Evolutionary conservation across 2,797 vertebrate species (phyloP).

Genomic region (Pseudopleuronectes americanus): DNA sequence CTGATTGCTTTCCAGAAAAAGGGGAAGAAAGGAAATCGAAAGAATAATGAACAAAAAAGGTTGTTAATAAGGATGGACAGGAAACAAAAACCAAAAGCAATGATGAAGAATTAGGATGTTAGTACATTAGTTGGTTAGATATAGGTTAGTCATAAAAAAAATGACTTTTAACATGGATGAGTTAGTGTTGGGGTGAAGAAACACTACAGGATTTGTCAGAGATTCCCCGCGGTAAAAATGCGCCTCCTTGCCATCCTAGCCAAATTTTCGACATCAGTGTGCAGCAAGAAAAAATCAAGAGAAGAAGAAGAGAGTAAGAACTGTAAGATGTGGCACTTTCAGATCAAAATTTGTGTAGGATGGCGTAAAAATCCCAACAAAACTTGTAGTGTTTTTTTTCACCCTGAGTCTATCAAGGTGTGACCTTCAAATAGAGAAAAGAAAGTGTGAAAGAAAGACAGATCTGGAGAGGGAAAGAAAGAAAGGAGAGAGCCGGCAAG

Average conservation of each 20-base stretch:
- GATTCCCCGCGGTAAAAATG: conserved; percentile 31
- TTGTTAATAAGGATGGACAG: conserved; percentile 96
- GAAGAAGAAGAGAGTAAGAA: background rate
- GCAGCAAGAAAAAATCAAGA: conserved; percentile 25
- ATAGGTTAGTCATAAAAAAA: conserved; percentile 90
- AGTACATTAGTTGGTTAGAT: conserved; percentile 98
- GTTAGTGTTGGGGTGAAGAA: conserved; percentile 86
- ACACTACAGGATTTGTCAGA: conserved; percentile 68
- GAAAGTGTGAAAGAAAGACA: conserved; percentile 82
- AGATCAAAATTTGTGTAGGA: conserved; percentile 62
- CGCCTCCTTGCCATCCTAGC: conserved; percentile 48
- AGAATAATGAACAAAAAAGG: conserved; percentile 96
- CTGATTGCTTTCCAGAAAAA: conserved; percentile 98
- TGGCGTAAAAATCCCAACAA: conserved; percentile 55
- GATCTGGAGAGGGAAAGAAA: conserved; percentile 75
- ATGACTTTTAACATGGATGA: conserved; percentile 97
- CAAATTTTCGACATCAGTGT: conserved; percentile 61
- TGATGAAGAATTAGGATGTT: conserved; percentile 98
- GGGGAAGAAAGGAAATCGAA: conserved; percentile 99
- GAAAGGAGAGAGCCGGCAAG: conserved; percentile 74
- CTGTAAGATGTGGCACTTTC: conserved; percentile 26
- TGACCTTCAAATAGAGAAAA: conserved; percentile 87
- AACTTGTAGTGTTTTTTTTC: conserved; percentile 70
- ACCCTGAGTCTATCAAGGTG: conserved; percentile 84
- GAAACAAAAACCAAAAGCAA: conserved; percentile 92